phyloP scores from a whole-genome alignment of 2,113 vertebrate species.

The Ardeotis arabs region DNA sequence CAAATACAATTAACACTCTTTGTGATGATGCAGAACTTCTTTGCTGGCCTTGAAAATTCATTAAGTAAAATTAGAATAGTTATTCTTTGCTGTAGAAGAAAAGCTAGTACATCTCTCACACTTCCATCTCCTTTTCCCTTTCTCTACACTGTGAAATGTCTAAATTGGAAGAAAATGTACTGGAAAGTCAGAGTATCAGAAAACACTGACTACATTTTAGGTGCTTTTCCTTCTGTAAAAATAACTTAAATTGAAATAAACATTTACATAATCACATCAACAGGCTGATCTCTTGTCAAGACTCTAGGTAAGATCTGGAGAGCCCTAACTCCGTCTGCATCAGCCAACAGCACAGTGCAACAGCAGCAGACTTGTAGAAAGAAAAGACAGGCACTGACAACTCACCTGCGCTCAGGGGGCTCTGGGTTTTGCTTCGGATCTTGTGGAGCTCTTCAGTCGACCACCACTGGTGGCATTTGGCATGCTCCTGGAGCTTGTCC shows the following conservation, averaged over 20 bases:
- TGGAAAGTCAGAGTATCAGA: not conserved
- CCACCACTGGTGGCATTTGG: rapidly evolving
- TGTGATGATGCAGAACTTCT: not conserved
- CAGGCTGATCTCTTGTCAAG: not conserved
- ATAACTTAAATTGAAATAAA: not conserved
- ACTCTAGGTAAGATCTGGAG: not conserved
- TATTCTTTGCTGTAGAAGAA: too few relatives aligned
- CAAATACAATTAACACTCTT: not conserved
- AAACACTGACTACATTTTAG: not conserved
- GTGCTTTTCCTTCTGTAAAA: not conserved
- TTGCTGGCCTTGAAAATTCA: not conserved
- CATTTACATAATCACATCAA: not conserved
- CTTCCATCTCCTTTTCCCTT: not conserved
- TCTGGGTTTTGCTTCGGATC: not conserved
- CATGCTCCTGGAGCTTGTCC: not conserved
- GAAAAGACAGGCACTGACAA: not conserved
- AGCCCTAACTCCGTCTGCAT: not conserved
- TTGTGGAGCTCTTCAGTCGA: rapidly evolving
- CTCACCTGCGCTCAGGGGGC: rapidly evolving
- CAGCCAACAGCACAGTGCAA: not conserved
- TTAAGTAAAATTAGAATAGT: not conserved
- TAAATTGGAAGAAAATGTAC: not conserved
- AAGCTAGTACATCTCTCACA: not conserved
- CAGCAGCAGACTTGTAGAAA: not conserved
- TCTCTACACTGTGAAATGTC: not conserved